Evolutionary conservation across 2,113 vertebrate genomes (phyloP), one percentile per base, ranked within the genome.

Genomic region (Cynopterus brachyotis): DNA sequence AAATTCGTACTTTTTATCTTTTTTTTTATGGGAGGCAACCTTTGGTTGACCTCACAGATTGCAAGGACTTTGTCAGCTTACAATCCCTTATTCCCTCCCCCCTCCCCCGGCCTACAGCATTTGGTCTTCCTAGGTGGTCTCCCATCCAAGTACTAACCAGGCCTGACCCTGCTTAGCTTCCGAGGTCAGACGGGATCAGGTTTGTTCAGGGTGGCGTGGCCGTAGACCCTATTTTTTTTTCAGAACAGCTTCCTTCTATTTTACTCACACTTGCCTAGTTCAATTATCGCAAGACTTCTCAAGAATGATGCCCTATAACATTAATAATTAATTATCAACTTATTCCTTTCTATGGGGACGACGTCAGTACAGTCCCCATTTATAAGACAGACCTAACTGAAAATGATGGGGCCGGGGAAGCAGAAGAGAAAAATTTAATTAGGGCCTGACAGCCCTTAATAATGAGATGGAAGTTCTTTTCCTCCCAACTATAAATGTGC

Each of bases 251-350:
- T 93, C 37, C 83, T n/a, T 90, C 50, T 84, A 22, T n/a, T 83
- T 83, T 82, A 62, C 7, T 17, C 42, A 47, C 20, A 45, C 4
- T 11, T 7, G 20, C 26, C 59, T 64, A 11, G 9, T 62, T 55
- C 96, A 67, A 73, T 67, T 42, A 89, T 24, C 16, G 4, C 17
- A 66, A 87, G 50, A 84, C 10, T 60, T 40, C 30, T 90, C 66
- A 37, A 64, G 91, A 89, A 82, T 13, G 17, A 62, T 15, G 28
- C 50, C 17, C 10, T 8, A 26, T 57, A 89, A 80, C n/a, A 78
- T 85, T 73, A 87, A 89, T 92, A 86, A 92, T 93, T 97, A 96
- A 94, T 85, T 57, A 91, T n/a, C 91, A 91, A 50, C 53, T 42
- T 87, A 76, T 10, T 73, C 82, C 55, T 89, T 91, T 85, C 89